phyloP scores from a whole-genome alignment of 2,113 vertebrate genomes.

The Asarcornis scutulata region DNA sequence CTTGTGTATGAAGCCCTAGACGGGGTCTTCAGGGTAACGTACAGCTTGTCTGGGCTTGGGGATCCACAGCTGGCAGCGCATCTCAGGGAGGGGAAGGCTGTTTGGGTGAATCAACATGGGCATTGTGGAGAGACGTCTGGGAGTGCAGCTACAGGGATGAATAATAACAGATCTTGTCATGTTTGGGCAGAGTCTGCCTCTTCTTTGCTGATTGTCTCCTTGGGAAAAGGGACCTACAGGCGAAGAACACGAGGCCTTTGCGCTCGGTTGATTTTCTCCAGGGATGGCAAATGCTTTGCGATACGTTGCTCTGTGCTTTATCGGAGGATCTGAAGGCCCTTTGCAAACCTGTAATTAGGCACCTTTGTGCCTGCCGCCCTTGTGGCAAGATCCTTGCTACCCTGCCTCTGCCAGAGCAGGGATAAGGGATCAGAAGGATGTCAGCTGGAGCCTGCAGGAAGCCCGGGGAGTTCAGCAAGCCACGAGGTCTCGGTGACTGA shows the following conservation, averaged over 20 bases:
- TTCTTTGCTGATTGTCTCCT: neutral
- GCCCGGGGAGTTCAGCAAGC: neutral
- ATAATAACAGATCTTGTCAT: neutral
- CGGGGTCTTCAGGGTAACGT: neutral
- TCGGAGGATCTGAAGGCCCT: neutral
- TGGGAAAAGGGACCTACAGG: neutral
- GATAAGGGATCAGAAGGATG: neutral
- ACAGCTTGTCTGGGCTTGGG: neutral
- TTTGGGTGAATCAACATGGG: neutral
- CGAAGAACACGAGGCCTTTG: neutral
- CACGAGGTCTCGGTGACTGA: neutral
- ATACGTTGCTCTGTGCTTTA: neutral
- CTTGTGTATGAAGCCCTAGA: neutral
- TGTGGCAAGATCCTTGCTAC: neutral
- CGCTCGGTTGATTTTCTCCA: neutral
- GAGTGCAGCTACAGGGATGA: neutral
- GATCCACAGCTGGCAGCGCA: neutral
- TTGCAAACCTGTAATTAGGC: neutral
- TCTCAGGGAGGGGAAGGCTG: neutral
- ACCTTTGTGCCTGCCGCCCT: fast-evolving
- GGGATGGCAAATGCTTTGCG: neutral
- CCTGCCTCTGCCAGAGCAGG: fast-evolving
- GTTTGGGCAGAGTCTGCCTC: neutral
- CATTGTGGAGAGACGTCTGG: neutral
- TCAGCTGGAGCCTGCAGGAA: neutral